Conservation (phyloP, 2,113 vertebrate genomes). For the Gambusia affinis region DNA sequence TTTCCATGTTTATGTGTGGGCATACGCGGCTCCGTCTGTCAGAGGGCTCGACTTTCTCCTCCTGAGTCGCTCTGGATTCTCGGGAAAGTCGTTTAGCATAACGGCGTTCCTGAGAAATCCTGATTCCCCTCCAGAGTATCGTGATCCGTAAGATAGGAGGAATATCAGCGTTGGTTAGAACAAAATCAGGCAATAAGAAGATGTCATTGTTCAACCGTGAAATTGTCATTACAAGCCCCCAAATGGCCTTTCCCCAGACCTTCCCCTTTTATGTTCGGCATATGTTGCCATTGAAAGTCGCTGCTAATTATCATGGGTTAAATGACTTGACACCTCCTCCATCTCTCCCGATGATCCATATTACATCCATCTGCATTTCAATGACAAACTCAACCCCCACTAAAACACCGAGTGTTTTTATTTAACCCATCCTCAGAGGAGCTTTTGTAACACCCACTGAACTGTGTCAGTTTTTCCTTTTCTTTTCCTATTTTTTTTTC, state of each 20-base stretch:
- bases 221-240: constrained; percentile 69
- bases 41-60: constrained; percentile 7
- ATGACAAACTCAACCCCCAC: constrained; percentile 33
- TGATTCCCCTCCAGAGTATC: constrained; percentile 40
- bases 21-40: constrained; percentile 7
- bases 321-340: constrained; percentile 70
- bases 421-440: constrained; percentile 56
- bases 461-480: constrained; percentile 20
- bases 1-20: constrained; percentile 65
- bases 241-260: constrained; percentile 55
- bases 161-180: constrained; percentile 38
- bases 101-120: constrained; percentile 42
- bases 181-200: constrained; percentile 52
- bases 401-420: constrained; percentile 33
- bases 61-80: constrained; percentile 24
- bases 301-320: constrained; percentile 75
- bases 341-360: constrained; percentile 64
- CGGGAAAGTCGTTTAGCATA: constrained; percentile 39
- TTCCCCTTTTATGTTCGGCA: constrained; percentile 61
- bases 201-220: constrained; percentile 64
- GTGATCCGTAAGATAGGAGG: constrained; percentile 36
- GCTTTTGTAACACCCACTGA: constrained; percentile 43
- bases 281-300: constrained; percentile 68
- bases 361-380: constrained; percentile 57
- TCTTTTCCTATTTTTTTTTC: constrained; percentile 8